phyloP scores from a whole-genome alignment of 2,797 vertebrate genomes.

The Cynopterus sphinx region DNA sequence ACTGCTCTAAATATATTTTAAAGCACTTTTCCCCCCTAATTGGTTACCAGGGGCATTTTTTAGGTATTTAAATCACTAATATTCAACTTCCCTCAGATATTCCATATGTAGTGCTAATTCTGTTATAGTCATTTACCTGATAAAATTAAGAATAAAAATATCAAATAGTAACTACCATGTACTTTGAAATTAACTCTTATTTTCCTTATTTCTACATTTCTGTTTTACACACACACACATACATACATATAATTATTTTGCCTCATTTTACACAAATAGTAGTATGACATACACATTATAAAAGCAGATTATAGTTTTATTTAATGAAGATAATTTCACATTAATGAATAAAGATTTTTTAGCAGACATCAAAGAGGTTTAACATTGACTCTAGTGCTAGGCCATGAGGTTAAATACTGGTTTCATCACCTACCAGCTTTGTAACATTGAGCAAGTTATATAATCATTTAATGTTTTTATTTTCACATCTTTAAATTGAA shows the following conservation, averaged over 20 bases:
- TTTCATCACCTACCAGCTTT: not conserved
- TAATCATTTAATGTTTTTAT: not conserved
- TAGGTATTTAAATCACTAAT: not conserved
- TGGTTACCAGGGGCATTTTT: not conserved
- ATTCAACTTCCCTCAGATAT: not conserved
- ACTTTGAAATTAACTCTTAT: not conserved
- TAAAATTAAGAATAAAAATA: constrained; percentile 31
- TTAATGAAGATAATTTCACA: not conserved
- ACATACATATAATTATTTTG: not conserved
- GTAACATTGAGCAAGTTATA: not conserved
- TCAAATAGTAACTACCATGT: not conserved
- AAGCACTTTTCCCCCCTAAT: not conserved
- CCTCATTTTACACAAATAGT: not conserved
- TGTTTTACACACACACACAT: not conserved
- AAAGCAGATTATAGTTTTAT: not conserved
- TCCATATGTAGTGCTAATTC: not conserved
- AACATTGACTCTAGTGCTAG: not conserved
- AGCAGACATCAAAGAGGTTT: not conserved
- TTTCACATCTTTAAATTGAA: not conserved
- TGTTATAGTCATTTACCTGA: not conserved
- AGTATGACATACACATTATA: not conserved
- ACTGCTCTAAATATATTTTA: not conserved
- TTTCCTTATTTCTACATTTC: not conserved
- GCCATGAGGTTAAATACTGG: not conserved
- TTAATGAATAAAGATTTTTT: not conserved